phyloP scores from a whole-genome alignment of 2,888 invertebrate species.

The Ochlodes sylvanus region DNA sequence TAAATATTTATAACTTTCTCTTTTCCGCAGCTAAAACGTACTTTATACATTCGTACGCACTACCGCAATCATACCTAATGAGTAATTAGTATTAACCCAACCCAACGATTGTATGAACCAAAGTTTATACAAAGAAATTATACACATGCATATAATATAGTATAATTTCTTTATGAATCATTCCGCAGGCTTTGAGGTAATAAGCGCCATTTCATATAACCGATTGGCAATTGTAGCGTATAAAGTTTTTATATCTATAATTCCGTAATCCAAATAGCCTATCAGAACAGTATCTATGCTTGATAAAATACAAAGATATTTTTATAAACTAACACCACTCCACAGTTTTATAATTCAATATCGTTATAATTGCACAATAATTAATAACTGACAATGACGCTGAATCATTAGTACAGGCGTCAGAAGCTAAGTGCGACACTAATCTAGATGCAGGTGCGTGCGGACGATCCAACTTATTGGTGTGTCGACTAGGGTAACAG shows the following conservation, averaged over 20 bases:
- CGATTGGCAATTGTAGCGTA: too few relatives aligned
- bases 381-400: conserved; percentile 70
- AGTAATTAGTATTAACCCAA: too few relatives aligned
- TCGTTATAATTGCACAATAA: conserved; percentile 58
- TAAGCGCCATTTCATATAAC: too few relatives aligned
- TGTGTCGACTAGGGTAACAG: conserved; percentile 51
- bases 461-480: conserved; percentile 55
- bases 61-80: too few relatives aligned
- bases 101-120: too few relatives aligned
- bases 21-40: not conserved
- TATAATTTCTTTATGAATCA: too few relatives aligned
- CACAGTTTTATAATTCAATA: conserved; percentile 10
- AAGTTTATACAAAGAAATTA: too few relatives aligned
- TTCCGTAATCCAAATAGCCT: conserved; percentile 34
- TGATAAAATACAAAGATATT: conserved; percentile 9
- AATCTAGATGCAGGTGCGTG: conserved; percentile 79
- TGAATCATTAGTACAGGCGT: conserved; percentile 65
- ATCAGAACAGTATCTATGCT: not conserved
- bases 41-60: too few relatives aligned
- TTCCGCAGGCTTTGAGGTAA: too few relatives aligned
- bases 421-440: conserved; percentile 71
- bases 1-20: not conserved
- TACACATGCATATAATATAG: too few relatives aligned
- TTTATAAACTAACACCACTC: not conserved
- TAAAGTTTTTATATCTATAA: too few relatives aligned